Conservation (phyloP, 1,140 invertebrate species). For the Diabrotica undecimpunctata region DNA sequence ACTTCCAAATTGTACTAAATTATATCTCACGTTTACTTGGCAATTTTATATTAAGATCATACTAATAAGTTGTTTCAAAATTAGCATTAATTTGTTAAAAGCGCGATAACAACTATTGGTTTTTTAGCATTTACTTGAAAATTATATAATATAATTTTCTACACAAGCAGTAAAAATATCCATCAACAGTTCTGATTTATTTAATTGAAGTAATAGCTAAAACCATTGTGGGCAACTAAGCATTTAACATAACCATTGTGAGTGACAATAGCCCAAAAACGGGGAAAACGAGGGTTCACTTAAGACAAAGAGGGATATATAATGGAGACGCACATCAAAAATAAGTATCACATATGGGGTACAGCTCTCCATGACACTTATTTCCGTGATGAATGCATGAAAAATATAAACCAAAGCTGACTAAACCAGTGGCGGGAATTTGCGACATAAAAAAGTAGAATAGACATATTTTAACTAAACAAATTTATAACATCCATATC, state of each 20-base stretch:
- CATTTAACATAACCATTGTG: background rate
- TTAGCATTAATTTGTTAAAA: too few species aligned
- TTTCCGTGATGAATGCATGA: background rate
- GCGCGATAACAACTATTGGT: too few species aligned
- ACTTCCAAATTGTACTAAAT: too few species aligned
- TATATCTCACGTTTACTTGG: too few species aligned
- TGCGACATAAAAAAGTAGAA: background rate
- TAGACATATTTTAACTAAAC: too few species aligned
- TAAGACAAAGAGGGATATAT: background rate
- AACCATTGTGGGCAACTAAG: background rate
- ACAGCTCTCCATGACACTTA: background rate
- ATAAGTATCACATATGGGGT: constrained; percentile 2
- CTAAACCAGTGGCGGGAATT: background rate
- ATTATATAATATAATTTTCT: too few species aligned
- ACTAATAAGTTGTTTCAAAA: too few species aligned
- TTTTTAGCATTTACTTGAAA: too few species aligned
- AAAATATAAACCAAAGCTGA: background rate
- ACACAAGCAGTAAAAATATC: too few species aligned
- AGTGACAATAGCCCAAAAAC: background rate
- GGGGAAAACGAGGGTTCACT: background rate
- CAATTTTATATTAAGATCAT: too few species aligned
- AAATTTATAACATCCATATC: too few species aligned
- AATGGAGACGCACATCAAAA: background rate
- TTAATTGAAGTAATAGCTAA: background rate
- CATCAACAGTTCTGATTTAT: background rate